Evolutionary conservation across 1,140 invertebrate genomes (phyloP).

Genomic region (Lanistes nyassanus): DNA sequence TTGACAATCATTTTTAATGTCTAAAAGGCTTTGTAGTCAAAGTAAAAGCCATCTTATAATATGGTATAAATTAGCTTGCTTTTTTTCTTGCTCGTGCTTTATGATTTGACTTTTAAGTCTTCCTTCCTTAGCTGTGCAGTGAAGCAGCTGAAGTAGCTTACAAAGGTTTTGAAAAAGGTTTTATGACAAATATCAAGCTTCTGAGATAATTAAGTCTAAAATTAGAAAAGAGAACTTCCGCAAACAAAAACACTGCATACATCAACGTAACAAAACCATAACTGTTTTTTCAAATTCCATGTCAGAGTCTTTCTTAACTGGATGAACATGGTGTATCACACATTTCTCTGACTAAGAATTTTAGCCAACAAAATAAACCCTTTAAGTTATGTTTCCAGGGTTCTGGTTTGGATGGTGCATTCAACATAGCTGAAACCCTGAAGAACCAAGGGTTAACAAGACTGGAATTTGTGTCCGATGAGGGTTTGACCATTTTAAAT

Average conservation of each 20-base stretch:
- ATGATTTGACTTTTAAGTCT: not conserved
- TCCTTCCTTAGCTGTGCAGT: no score
- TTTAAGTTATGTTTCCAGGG: slow-evolving; percentile 58
- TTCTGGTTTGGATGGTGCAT: slow-evolving; percentile 67
- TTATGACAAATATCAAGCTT: not conserved
- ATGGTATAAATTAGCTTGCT: no score
- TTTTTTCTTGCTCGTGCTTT: not conserved
- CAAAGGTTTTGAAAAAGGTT: not conserved
- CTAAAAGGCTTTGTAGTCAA: not conserved
- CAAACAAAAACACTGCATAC: no score
- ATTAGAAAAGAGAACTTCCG: no score
- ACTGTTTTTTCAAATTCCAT: not conserved
- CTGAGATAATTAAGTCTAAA: no score
- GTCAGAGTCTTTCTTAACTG: not conserved
- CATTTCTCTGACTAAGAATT: no score
- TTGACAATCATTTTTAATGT: not conserved
- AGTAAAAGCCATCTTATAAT: not conserved
- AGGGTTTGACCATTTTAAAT: slow-evolving; percentile 69
- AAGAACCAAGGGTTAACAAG: slow-evolving; percentile 57
- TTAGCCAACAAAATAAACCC: no score
- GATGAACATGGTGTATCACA: not conserved
- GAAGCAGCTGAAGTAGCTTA: not conserved
- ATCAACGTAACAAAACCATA: no score
- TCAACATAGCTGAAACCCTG: slow-evolving; percentile 63
- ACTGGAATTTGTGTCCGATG: slow-evolving; percentile 72